Evolutionary conservation across 2,888 invertebrate genomes (phyloP).

Genomic region (Drosophila fungiperda): DNA sequence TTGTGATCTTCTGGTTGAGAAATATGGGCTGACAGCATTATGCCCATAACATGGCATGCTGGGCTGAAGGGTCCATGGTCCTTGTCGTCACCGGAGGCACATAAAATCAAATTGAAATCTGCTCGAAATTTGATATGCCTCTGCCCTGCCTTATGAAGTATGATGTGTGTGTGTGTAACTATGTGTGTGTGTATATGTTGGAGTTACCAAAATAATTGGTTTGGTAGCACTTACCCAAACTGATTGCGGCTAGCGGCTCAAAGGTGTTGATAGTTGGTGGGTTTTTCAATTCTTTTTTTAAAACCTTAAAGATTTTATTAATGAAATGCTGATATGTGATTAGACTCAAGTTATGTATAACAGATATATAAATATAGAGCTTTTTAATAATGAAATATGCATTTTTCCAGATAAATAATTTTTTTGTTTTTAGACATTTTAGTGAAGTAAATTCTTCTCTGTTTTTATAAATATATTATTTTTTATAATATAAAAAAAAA

Average conservation of each 20-base stretch:
- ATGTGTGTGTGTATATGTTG: not conserved
- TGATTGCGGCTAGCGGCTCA: not conserved
- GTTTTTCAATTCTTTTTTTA: not conserved
- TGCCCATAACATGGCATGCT: slow-evolving; percentile 35
- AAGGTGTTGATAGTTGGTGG: slow-evolving; percentile 17
- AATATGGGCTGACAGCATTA: slow-evolving; percentile 62
- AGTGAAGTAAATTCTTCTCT: not conserved
- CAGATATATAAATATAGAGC: not conserved
- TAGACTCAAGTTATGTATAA: not conserved
- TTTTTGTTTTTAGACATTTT: not conserved
- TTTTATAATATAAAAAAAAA: not conserved
- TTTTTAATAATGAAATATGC: not conserved
- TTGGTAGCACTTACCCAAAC: slow-evolving; percentile 28
- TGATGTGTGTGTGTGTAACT: slow-evolving; percentile 31
- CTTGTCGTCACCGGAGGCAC: slow-evolving; percentile 59
- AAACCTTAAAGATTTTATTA: not conserved
- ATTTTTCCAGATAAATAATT: not conserved
- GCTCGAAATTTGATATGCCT: slow-evolving; percentile 82
- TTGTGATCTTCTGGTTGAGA: slow-evolving; percentile 49
- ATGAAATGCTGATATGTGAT: not conserved
- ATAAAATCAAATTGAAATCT: slow-evolving; percentile 83
- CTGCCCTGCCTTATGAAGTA: slow-evolving; percentile 25
- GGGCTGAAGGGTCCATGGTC: slow-evolving; percentile 20
- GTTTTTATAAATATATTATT: not conserved
- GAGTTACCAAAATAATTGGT: slow-evolving; percentile 33